Evolutionary conservation across 2,113 vertebrate genomes (phyloP).

Genomic region (Paralichthys olivaceus): DNA sequence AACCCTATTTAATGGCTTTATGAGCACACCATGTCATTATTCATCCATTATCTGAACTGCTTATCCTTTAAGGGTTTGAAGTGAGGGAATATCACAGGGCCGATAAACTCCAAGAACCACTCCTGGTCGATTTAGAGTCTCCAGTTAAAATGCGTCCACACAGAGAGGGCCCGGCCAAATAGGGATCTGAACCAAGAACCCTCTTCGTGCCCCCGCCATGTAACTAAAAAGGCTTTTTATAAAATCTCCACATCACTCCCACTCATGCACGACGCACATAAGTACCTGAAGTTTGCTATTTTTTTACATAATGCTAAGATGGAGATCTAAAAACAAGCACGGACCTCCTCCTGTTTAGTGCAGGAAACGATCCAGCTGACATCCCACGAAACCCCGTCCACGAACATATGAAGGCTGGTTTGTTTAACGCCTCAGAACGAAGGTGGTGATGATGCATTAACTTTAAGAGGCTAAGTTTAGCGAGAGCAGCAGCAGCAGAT

Average conservation of each 20-base stretch:
- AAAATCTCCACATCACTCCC: not conserved
- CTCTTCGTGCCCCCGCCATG: not conserved
- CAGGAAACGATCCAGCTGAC: not conserved
- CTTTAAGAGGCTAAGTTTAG: conserved; percentile 6
- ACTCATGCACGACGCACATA: not conserved
- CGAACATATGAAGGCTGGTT: not conserved
- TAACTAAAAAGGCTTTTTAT: no score
- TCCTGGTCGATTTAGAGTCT: no score
- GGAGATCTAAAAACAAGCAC: not conserved
- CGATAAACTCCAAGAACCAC: no score
- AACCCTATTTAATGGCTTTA: not conserved
- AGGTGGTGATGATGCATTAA: conserved; percentile 8
- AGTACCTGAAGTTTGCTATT: not conserved
- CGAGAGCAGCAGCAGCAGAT: not conserved
- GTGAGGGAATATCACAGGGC: no score
- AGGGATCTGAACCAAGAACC: no score
- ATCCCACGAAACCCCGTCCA: not conserved
- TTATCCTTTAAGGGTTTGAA: no score
- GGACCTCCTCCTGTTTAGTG: not conserved
- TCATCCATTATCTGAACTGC: no score
- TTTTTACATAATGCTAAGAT: not conserved
- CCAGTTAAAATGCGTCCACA: no score
- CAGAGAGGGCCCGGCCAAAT: no score
- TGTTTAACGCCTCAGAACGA: not conserved
- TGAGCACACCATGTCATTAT: no score